Conservation (phyloP, 2,888 invertebrate species). For the Eilema caniola region DNA sequence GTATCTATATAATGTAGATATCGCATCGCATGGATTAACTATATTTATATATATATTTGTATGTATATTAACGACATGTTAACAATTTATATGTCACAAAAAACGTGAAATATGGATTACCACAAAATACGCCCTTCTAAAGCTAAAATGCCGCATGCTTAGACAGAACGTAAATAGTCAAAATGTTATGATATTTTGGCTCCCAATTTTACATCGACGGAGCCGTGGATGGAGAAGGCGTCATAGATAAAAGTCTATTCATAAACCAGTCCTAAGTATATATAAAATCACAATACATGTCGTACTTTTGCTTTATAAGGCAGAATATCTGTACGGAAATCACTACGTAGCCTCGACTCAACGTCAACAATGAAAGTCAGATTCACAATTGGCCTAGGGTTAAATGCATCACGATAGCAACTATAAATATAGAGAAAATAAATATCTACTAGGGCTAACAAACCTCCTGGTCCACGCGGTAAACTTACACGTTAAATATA, state of each 20-base stretch:
- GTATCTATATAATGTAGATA: conserved; percentile 37
- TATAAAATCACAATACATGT: conserved; percentile 39
- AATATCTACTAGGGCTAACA: conserved; percentile 79
- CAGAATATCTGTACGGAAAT: conserved; percentile 51
- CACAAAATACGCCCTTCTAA: conserved; percentile 35
- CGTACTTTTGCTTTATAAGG: conserved; percentile 50
- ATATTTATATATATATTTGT: conserved; percentile 51
- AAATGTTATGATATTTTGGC: conserved; percentile 27
- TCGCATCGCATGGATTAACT: conserved; percentile 32
- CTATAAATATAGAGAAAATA: conserved; percentile 80
- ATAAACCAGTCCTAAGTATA: conserved; percentile 37
- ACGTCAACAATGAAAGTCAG: conserved; percentile 68
- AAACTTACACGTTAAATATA: conserved; percentile 79
- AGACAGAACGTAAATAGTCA: conserved; percentile 26
- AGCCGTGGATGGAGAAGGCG: conserved; percentile 27
- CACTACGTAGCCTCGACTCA: conserved; percentile 66
- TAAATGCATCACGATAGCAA: conserved; percentile 79
- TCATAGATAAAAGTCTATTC: conserved; percentile 30
- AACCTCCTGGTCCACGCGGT: conserved; percentile 82
- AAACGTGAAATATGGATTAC: conserved; percentile 37
- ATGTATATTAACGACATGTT: conserved; percentile 56
- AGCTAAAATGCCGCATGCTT: conserved; percentile 45
- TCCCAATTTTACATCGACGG: conserved; percentile 25
- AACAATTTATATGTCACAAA: conserved; percentile 50
- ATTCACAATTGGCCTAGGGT: conserved; percentile 73